Percentiles rank a stretch among this genome's conserved stretches.
phyloP scores from a whole-genome alignment of 2,113 vertebrate species.

The Syrrhaptes paradoxus region DNA sequence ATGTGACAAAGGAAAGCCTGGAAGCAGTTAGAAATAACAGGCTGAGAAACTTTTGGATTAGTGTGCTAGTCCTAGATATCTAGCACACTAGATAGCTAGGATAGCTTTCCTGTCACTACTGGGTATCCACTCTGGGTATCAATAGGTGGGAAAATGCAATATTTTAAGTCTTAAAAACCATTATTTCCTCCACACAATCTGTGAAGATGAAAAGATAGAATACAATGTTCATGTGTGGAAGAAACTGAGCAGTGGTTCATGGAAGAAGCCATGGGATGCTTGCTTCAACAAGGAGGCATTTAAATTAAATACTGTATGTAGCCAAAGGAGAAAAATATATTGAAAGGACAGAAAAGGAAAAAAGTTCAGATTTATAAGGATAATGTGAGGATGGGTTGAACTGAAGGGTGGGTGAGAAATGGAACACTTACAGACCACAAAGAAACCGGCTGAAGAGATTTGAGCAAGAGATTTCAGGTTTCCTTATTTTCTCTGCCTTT shows the following conservation, averaged over 20 bases:
- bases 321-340: neutral
- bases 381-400: neutral
- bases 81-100: no score
- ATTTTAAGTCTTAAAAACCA: neutral
- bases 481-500: neutral
- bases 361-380: neutral
- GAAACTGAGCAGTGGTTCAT: neutral
- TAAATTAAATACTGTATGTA: neutral
- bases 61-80: neutral
- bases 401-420: neutral
- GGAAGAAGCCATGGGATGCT: neutral
- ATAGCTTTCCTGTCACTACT: neutral
- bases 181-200: neutral
- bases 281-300: neutral
- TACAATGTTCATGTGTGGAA: neutral
- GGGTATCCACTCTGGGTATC: neutral
- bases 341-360: neutral
- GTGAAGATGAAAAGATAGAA: neutral
- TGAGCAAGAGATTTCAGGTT: neutral
- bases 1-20: neutral
- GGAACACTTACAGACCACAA: neutral
- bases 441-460: neutral
- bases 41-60: neutral
- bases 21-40: neutral
- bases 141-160: neutral